These are phyloP conservation scores for Coleophora flavipennella DNA, from an alignment of 2,888 invertebrate species.

Conservation along the genomic window DNA sequence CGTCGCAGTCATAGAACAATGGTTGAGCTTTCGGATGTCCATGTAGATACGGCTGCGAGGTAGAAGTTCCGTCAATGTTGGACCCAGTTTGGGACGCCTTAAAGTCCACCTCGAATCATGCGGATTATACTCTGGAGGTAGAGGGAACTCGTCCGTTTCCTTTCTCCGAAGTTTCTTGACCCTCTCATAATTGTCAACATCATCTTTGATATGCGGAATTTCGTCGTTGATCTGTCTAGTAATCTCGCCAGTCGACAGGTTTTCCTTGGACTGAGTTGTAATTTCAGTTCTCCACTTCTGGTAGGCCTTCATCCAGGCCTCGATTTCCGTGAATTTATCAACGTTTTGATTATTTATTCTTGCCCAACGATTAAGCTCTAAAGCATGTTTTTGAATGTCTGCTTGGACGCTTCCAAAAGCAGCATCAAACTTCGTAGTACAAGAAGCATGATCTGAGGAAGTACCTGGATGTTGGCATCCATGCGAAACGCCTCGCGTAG, in stretches of 20 bases:
- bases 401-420: constrained; percentile 1
- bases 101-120: constrained; percentile 2
- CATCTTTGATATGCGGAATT: neutral
- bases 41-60: neutral
- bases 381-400: neutral
- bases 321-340: constrained; percentile 1
- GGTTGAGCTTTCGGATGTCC: neutral
- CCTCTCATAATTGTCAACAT: neutral
- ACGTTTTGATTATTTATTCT: constrained; percentile 1
- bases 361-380: constrained; percentile 1
- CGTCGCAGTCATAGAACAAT: neutral
- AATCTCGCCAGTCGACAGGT: neutral
- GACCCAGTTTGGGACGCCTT: neutral
- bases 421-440: constrained; percentile 1
- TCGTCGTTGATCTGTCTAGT: neutral
- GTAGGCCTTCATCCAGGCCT: constrained; percentile 1
- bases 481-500: neutral
- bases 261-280: neutral
- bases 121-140: neutral
- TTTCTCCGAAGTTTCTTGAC: neutral
- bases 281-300: neutral
- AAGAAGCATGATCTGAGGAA: neutral
- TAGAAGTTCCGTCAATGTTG: constrained; percentile 1
- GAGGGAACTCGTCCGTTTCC: constrained; percentile 1
- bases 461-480: constrained; percentile 1